These are phyloP conservation scores for Drepanosiphum platanoidis DNA, from an alignment of 2,888 invertebrate genomes.

Conservation along the genomic window DNA sequence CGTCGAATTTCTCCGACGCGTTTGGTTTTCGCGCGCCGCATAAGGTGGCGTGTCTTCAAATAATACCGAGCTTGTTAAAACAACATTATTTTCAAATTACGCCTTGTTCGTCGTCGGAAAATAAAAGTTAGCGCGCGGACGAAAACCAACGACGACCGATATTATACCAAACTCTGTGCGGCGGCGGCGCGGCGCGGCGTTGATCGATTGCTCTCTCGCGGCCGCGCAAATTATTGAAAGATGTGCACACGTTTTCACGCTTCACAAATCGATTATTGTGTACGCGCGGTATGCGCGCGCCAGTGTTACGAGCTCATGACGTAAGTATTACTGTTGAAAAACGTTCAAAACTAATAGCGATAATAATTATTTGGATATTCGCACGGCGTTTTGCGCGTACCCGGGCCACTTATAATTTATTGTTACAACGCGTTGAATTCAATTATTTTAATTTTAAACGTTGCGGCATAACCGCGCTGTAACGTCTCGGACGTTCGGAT, in stretches of 20 bases:
- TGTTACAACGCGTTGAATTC: too few relatives aligned
- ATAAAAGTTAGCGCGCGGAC: neutral
- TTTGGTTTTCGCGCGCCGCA: constrained; percentile 36
- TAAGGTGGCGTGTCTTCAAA: constrained; percentile 39
- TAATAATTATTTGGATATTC: too few relatives aligned
- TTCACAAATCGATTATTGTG: neutral
- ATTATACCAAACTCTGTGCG: too few relatives aligned
- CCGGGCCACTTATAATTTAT: too few relatives aligned
- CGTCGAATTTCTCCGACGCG: constrained; percentile 38
- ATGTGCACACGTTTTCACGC: neutral
- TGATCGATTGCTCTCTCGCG: neutral
- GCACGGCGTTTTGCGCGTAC: neutral
- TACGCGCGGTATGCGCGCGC: neutral
- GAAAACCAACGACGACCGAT: constrained; percentile 6
- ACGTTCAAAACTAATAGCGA: neutral
- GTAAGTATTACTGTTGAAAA: neutral
- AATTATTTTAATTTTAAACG: too few relatives aligned
- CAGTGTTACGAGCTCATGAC: neutral
- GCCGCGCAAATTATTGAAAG: neutral
- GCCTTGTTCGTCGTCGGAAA: neutral
- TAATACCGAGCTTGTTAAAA: constrained; percentile 47
- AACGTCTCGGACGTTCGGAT: too few relatives aligned
- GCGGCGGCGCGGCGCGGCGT: neutral
- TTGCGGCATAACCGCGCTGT: too few relatives aligned
- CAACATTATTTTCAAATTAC: constrained; percentile 42